Evolutionary conservation across 1,140 invertebrate genomes (phyloP).

Genomic region (Aricia agestis): DNA sequence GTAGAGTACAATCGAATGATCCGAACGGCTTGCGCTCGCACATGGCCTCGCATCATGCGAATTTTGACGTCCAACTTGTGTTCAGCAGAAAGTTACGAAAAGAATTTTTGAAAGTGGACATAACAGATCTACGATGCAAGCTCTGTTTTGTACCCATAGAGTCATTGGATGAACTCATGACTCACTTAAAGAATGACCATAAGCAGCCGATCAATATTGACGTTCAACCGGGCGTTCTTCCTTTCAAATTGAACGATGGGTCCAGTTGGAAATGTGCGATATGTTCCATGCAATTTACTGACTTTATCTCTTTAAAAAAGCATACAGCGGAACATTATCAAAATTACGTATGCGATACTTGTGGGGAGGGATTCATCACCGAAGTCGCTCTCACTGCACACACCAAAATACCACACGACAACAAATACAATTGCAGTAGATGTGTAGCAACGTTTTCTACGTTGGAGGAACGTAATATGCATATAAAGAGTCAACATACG

Average conservation of each 20-base stretch:
- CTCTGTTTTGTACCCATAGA: conserved; percentile 59
- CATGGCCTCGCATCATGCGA: conserved; percentile 56
- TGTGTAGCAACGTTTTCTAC: conserved; percentile 64
- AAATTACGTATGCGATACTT: conserved; percentile 72
- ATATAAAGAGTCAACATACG: conserved; percentile 62
- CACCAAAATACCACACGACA: conserved; percentile 59
- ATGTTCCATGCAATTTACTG: conserved; percentile 57
- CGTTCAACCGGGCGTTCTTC: conserved; percentile 57
- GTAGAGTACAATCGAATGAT: conserved; percentile 59
- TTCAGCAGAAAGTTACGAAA: conserved; percentile 60
- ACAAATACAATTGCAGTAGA: conserved; percentile 62
- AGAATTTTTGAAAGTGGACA: conserved; percentile 64
- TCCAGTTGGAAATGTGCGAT: conserved; percentile 60
- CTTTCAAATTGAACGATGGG: conserved; percentile 60
- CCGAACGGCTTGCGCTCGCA: conserved; percentile 56
- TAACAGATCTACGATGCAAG: conserved; percentile 62
- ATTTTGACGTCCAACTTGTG: conserved; percentile 54
- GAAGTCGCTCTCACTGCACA: conserved; percentile 57
- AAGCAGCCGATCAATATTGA: conserved; percentile 59
- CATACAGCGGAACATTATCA: conserved; percentile 67
- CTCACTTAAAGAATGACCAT: conserved; percentile 61
- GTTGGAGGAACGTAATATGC: conserved; percentile 54
- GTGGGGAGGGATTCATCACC: conserved; percentile 67
- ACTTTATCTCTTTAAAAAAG: conserved; percentile 66
- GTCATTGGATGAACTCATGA: conserved; percentile 53